phyloP scores from a whole-genome alignment of 1,140 invertebrate genomes.

The Arctopsyche grandis region DNA sequence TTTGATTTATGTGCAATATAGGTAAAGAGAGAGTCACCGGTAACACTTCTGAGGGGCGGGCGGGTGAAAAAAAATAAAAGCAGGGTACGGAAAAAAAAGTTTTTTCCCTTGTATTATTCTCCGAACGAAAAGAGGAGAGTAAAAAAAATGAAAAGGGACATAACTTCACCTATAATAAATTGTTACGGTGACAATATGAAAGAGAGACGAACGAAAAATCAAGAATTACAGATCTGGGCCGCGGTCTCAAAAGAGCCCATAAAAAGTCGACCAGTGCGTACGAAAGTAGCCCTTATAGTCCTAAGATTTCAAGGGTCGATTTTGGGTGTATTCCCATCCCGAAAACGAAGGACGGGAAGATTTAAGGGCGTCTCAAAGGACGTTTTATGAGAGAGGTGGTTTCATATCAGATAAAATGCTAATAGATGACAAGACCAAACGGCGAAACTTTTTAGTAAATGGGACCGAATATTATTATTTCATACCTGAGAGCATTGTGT shows the following conservation, averaged over 20 bases:
- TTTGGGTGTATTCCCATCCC: neutral
- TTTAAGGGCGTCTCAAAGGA: constrained; percentile 44
- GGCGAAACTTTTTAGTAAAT: constrained; percentile 40
- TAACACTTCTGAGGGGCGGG: neutral
- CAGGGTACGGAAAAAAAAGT: constrained; percentile 1
- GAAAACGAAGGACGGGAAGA: constrained; percentile 22
- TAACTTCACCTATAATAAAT: constrained; percentile 53
- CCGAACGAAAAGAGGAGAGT: constrained; percentile 5
- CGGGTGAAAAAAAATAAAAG: constrained; percentile 1
- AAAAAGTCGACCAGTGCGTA: neutral
- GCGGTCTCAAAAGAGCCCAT: constrained; percentile 6
- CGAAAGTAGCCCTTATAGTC: neutral
- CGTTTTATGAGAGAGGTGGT: constrained; percentile 41
- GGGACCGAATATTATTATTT: constrained; percentile 43
- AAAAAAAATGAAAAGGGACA: constrained; percentile 52
- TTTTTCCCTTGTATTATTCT: constrained; percentile 38
- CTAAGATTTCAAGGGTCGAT: neutral
- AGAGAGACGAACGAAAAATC: constrained; percentile 50
- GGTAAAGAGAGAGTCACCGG: constrained; percentile 19
- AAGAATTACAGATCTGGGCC: constrained; percentile 45
- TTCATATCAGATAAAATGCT: constrained; percentile 48
- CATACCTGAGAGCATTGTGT: constrained; percentile 36
- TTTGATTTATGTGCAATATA: constrained; percentile 52
- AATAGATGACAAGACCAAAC: constrained; percentile 47
- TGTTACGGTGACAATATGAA: constrained; percentile 54